Percentiles rank a stretch among this genome's conserved stretches.
phyloP scores from a whole-genome alignment of 1,140 invertebrate species.

The Thaumatotibia leucotreta region DNA sequence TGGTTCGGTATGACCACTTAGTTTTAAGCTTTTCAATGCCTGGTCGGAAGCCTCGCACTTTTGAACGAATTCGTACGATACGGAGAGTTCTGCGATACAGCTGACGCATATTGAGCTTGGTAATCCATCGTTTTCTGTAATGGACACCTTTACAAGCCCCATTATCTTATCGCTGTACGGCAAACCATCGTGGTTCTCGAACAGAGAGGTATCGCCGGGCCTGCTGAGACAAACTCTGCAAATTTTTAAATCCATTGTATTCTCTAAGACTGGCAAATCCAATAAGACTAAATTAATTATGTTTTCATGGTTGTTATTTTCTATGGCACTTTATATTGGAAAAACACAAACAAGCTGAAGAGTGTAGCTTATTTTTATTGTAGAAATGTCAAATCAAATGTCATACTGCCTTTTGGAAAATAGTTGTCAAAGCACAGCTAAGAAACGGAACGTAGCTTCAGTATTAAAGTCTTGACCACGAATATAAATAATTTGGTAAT shows the following conservation, averaged over 20 bases:
- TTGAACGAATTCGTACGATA: constrained; percentile 50
- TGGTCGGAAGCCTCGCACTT: constrained; percentile 61
- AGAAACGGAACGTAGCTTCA: too few relatives aligned
- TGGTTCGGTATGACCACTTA: neutral
- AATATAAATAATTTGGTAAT: too few relatives aligned
- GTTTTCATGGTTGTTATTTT: neutral
- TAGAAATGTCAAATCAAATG: neutral
- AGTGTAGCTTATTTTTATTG: neutral
- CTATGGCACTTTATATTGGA: neutral
- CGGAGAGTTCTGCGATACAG: constrained; percentile 46
- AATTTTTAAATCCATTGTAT: constrained; percentile 44
- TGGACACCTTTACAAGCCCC: constrained; percentile 44
- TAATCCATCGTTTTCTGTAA: constrained; percentile 53
- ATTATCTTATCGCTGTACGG: constrained; percentile 52
- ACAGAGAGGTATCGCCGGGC: constrained; percentile 49
- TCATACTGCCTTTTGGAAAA: neutral
- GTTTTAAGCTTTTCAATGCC: constrained; percentile 32
- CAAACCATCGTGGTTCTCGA: constrained; percentile 47
- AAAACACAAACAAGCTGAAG: neutral
- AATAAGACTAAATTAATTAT: neutral
- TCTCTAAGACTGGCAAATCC: neutral
- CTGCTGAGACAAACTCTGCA: constrained; percentile 61
- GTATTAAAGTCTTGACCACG: too few relatives aligned
- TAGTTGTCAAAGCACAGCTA: too few relatives aligned
- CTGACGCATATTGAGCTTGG: constrained; percentile 47